Conservation (phyloP, 2,113 vertebrate genomes). For the Microcebus lehilahytsara region DNA sequence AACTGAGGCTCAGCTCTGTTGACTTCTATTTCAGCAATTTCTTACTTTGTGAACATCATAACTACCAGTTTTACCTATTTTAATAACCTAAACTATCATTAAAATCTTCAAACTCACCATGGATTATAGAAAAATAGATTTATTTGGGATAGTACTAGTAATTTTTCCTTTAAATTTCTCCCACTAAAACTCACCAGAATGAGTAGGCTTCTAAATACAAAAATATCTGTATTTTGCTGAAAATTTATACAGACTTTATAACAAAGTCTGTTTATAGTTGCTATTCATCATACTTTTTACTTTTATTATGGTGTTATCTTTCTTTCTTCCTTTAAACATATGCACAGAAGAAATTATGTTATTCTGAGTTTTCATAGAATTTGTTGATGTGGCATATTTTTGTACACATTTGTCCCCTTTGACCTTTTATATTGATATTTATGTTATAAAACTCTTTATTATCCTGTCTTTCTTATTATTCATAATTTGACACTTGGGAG, state of each 20-base stretch:
- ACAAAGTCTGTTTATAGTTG: not conserved
- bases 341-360: not conserved
- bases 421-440: not conserved
- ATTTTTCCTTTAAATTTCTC: not conserved
- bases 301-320: not conserved
- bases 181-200: not conserved
- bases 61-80: not conserved
- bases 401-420: not conserved
- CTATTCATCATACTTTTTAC: not conserved
- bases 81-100: not conserved
- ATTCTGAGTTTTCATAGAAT: not conserved
- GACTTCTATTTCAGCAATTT: not conserved
- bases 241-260: not conserved
- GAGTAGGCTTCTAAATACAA: not conserved
- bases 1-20: not conserved
- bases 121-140: not conserved
- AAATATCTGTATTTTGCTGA: not conserved
- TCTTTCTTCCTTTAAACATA: not conserved
- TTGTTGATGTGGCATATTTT: not conserved
- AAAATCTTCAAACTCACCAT: not conserved
- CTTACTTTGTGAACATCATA: not conserved
- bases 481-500: constrained; percentile 16
- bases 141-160: not conserved
- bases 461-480: not conserved
- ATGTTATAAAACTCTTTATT: not conserved